Evolutionary conservation across 2,797 vertebrate species (phyloP), one percentile per base, ranked within the genome.

Genomic region (Darevskia mixta): DNA sequence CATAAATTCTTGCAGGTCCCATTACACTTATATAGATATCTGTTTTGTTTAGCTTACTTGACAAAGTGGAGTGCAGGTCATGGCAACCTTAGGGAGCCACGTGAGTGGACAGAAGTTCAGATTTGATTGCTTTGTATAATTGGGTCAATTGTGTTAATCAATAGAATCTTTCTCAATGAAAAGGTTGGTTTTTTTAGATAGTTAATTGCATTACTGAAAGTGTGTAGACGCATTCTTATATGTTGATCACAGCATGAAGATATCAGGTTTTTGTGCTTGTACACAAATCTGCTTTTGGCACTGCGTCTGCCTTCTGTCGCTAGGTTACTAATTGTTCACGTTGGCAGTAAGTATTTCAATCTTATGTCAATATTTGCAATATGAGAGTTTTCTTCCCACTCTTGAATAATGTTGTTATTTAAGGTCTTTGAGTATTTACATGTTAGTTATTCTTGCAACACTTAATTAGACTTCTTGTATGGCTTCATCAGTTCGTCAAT

Each of bases 281-380:
- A 25, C 29, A 17, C 61, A 35, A 79, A 45, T 35, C 66, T 82
- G 38, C 7, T 82, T 45, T 61, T 45, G 69, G 10, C n/a, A 45
- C 69, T 17, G 7, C 7, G 25, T 73, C 41, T 87, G 83, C 86
- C 49, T 81, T 91, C 3, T 92, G 8, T 76, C 81, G 32, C 75
- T 29, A 85, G 67, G 27, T 81, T 78, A 78, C 58, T 43, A 77
- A 64, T 72, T 86, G 87, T 25, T 90, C 87, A 84, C 91, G 79
- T 71, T 85, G 23, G 41, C 1, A 20, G 25, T 32, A 49, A 10
- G 29, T 18, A 17, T 83, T 89, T 79, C 87, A 82, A 87, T 90
- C 83, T 75, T 91, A 79, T 91, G 89, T 85, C 91, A 94, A 88
- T 92, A 94, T 91, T 93, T 93, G 79, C 85, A 69, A 61, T 66